Evolutionary conservation across 2,888 invertebrate genomes (phyloP).

Genomic region (Netelia melanura): DNA sequence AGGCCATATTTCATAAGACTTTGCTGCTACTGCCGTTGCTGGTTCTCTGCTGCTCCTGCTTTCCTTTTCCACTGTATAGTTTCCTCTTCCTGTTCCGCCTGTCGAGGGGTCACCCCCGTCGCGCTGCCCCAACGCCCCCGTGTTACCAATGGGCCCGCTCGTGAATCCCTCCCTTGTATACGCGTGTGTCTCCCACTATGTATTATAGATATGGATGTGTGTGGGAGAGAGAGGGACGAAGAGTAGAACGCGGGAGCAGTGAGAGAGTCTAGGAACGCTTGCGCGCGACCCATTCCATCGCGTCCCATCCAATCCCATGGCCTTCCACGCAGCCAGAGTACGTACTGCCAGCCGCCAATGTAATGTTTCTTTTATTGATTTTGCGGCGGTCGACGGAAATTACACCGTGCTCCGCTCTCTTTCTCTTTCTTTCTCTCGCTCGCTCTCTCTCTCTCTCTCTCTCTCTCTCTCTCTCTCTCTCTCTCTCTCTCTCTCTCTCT

Average conservation of each 20-base stretch:
- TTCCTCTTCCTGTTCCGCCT: constrained; percentile 57
- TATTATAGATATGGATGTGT: neutral
- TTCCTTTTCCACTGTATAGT: constrained; percentile 63
- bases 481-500: constrained; percentile 60
- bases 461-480: neutral
- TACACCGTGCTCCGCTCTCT: constrained; percentile 79
- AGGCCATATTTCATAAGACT: constrained; percentile 84
- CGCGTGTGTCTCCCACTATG: too few relatives aligned
- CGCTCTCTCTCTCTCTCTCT: constrained; percentile 7
- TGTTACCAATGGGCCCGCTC: constrained; percentile 56
- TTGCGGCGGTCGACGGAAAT: constrained; percentile 84
- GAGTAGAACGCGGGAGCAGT: constrained; percentile 39
- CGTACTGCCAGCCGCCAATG: constrained; percentile 82
- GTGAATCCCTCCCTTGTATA: constrained; percentile 13
- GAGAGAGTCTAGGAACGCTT: constrained; percentile 81
- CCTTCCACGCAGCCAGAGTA: constrained; percentile 72
- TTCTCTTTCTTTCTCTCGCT: constrained; percentile 45
- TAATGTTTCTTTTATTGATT: constrained; percentile 85
- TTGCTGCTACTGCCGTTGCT: constrained; percentile 55
- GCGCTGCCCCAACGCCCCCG: constrained; percentile 47
- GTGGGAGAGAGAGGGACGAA: constrained; percentile 33
- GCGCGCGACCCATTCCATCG: constrained; percentile 82
- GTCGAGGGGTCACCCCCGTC: constrained; percentile 46
- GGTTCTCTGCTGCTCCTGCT: constrained; percentile 40
- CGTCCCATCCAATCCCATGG: constrained; percentile 83